Conservation (phyloP, 2,888 invertebrate genomes). For the Sinohyriopsis cumingii region DNA sequence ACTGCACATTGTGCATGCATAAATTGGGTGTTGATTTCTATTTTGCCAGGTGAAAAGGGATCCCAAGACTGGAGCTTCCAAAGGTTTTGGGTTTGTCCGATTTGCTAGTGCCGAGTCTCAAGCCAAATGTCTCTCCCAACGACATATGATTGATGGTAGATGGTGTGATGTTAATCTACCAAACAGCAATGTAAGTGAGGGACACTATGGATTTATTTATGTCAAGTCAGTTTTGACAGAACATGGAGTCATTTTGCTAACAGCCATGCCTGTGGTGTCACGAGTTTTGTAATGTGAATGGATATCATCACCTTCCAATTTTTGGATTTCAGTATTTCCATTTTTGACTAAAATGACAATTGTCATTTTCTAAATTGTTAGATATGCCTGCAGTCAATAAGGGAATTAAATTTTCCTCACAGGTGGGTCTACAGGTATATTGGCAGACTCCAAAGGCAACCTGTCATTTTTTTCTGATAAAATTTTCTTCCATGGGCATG, state of each 20-base stretch:
- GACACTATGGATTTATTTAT: neutral
- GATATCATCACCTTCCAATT: neutral
- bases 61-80: slow-evolving; percentile 90
- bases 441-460: no score
- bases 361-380: no score
- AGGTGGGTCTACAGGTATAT: no score
- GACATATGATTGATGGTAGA: slow-evolving; percentile 97
- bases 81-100: slow-evolving; percentile 98
- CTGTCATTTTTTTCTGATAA: no score
- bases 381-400: no score
- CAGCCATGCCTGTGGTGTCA: neutral
- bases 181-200: slow-evolving; percentile 84
- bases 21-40: slow-evolving; percentile 2
- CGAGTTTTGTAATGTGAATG: neutral
- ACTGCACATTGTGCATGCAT: no score
- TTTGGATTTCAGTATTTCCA: no score
- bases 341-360: no score
- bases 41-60: slow-evolving; percentile 60
- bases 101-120: slow-evolving; percentile 97
- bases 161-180: slow-evolving; percentile 99
- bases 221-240: neutral
- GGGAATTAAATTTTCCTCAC: no score
- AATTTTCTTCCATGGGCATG: no score
- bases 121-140: slow-evolving; percentile 91
- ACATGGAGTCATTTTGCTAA: neutral